phyloP scores from a whole-genome alignment of 2,888 invertebrate species.

The Brenthis daphne region DNA sequence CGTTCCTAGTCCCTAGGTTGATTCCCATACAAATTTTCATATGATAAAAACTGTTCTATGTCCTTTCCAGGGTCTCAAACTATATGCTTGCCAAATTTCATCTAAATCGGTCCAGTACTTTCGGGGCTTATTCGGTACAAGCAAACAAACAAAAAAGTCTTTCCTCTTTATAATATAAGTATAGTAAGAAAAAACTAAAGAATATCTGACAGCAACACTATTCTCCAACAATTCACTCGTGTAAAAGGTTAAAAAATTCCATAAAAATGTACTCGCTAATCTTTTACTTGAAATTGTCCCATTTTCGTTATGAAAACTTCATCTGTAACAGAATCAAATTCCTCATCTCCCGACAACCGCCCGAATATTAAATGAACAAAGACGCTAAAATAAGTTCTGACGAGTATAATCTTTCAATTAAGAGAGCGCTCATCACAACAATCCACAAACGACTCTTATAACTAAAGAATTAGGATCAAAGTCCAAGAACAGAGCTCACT shows the following conservation, averaged over 20 bases:
- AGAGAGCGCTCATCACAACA: slow-evolving; percentile 1
- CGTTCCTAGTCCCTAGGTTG: no score
- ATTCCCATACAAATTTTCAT: no score
- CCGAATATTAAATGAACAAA: slow-evolving; percentile 10
- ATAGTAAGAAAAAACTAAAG: no score
- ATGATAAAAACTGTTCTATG: no score
- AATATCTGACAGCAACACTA: no score
- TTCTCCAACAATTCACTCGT: no score
- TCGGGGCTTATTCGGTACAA: no score
- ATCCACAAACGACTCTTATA: neutral
- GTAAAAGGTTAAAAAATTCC: neutral
- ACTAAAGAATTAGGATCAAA: neutral
- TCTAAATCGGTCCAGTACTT: no score
- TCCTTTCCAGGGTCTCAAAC: no score
- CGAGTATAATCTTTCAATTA: slow-evolving; percentile 16
- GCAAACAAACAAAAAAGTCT: no score
- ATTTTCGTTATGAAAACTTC: neutral
- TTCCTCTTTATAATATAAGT: no score
- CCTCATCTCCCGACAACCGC: neutral
- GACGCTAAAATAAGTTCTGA: slow-evolving; percentile 2
- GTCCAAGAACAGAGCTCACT: neutral
- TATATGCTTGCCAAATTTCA: no score
- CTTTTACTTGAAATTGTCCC: neutral
- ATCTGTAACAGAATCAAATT: slow-evolving; percentile 4
- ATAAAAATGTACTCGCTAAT: neutral